These are phyloP conservation scores for Anodontia alba DNA, from an alignment of 2,888 invertebrate species.

Conservation along the genomic window DNA sequence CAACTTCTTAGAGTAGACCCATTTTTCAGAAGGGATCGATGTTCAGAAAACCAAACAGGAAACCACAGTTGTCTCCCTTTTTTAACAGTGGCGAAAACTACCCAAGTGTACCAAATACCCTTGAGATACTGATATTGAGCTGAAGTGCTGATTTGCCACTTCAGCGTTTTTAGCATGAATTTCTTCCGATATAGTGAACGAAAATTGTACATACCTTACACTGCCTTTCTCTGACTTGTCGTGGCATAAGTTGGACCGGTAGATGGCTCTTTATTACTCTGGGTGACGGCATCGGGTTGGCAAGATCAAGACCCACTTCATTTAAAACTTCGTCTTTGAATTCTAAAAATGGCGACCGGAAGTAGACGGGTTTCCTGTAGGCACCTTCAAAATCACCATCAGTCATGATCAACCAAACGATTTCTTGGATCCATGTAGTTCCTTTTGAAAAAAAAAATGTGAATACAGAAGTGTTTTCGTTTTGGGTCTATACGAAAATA, in stretches of 20 bases:
- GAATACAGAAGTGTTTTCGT: neutral
- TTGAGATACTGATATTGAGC: no score
- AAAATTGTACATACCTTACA: slow-evolving; percentile 47
- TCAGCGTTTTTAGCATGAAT: no score
- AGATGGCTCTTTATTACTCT: slow-evolving; percentile 83
- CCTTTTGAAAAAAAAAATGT: slow-evolving; percentile 73
- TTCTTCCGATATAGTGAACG: no score
- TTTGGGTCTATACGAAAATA: no score
- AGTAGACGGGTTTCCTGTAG: slow-evolving; percentile 76
- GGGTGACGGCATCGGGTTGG: slow-evolving; percentile 75
- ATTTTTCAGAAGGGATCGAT: no score
- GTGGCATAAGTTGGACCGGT: slow-evolving; percentile 70
- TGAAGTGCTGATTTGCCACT: no score
- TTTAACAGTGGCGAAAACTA: no score
- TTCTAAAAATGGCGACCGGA: slow-evolving; percentile 81
- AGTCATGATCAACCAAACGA: slow-evolving; percentile 84
- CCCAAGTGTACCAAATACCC: no score
- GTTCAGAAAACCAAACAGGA: no score
- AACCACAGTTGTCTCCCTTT: no score
- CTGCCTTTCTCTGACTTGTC: slow-evolving; percentile 51
- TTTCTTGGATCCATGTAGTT: slow-evolving; percentile 85
- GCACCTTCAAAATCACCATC: slow-evolving; percentile 82
- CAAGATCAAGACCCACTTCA: slow-evolving; percentile 78
- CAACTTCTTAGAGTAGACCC: no score
- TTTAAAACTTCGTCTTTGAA: slow-evolving; percentile 79